These are phyloP conservation scores for Paraescarpia echinospica DNA, from an alignment of 1,140 invertebrate genomes.

Conservation along the genomic window DNA sequence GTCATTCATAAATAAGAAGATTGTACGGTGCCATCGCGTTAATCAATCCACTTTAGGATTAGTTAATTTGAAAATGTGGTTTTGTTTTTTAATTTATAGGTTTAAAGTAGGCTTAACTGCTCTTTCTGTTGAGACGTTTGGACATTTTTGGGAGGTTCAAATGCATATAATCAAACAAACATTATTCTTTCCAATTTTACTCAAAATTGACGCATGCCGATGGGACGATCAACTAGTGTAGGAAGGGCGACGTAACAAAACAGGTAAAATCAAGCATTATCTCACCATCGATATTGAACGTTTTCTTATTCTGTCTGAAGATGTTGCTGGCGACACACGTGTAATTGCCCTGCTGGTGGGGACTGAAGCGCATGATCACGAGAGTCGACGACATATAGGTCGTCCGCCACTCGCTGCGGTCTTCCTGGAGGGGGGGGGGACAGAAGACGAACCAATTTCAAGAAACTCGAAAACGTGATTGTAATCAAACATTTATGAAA, in stretches of 20 bases:
- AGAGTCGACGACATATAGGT: constrained; percentile 27
- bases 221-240: background rate
- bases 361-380: constrained; percentile 30
- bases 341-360: constrained; percentile 27
- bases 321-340: constrained; percentile 29
- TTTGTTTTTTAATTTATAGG: background rate
- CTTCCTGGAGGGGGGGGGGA: constrained; percentile 27
- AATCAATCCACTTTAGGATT: background rate
- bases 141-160: too few species aligned
- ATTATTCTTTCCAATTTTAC: too few species aligned
- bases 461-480: too few species aligned
- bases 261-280: background rate
- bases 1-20: background rate
- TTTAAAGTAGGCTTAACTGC: background rate
- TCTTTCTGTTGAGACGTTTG: background rate
- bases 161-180: too few species aligned
- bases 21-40: background rate
- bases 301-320: constrained; percentile 30
- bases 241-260: background rate
- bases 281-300: constrained; percentile 28
- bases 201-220: background rate
- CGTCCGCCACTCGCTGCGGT: constrained; percentile 20
- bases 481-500: too few species aligned
- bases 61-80: background rate
- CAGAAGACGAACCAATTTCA: background rate